Percentiles rank a stretch among this genome's conserved stretches.
phyloP scores from a whole-genome alignment of 2,888 invertebrate genomes.

The Alitta virens region DNA sequence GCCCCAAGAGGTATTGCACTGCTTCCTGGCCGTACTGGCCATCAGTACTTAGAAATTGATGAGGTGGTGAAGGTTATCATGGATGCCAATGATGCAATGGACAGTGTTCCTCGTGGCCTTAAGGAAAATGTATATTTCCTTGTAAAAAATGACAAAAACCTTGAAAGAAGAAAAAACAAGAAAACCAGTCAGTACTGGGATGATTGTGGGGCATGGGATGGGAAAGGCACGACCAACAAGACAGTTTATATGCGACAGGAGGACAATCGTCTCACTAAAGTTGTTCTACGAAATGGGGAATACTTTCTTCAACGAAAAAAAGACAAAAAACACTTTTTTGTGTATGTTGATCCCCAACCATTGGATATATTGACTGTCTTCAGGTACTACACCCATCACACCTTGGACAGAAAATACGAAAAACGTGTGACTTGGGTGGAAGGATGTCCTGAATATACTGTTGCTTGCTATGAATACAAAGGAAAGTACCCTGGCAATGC shows the following conservation, averaged over 20 bases:
- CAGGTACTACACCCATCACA: background rate
- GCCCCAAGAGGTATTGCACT: too few relatives aligned
- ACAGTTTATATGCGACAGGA: background rate
- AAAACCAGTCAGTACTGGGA: background rate
- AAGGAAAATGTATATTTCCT: background rate
- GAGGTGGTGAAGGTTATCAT: too few relatives aligned
- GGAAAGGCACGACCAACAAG: background rate
- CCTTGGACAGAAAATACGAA: background rate
- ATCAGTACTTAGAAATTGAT: too few relatives aligned
- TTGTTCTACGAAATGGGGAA: background rate
- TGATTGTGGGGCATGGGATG: background rate
- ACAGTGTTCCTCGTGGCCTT: background rate
- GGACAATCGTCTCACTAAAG: background rate
- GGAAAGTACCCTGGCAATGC: background rate
- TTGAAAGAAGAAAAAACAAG: background rate
- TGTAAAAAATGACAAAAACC: background rate
- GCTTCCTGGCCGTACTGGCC: too few relatives aligned
- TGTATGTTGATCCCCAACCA: background rate
- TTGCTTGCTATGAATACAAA: background rate
- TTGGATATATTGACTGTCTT: background rate
- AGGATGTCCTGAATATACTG: background rate
- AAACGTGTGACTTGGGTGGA: background rate
- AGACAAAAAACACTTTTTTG: background rate
- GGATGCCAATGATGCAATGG: background rate
- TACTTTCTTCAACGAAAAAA: background rate